Evolutionary conservation across 2,888 invertebrate genomes (phyloP).

Genomic region (Agrilus biguttatus): DNA sequence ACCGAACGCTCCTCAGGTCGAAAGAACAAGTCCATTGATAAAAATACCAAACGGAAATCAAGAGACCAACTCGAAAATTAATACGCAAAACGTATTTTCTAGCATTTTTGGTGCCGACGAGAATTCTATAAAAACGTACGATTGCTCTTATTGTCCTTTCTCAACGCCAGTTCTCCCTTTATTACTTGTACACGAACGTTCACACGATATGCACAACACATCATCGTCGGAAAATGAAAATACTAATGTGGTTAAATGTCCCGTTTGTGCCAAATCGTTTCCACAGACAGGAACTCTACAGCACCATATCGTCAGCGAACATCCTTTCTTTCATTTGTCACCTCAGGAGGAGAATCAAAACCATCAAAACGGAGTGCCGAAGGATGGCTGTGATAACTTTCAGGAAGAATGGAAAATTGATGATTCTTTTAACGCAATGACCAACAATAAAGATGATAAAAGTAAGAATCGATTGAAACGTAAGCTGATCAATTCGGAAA

Average conservation of each 20-base stretch:
- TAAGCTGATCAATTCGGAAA: conserved; percentile 16
- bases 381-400: conserved; percentile 20
- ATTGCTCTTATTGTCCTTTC: conserved; percentile 82
- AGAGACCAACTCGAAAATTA: conserved; percentile 22
- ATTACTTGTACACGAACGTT: conserved; percentile 82
- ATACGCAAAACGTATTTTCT: conserved; percentile 37
- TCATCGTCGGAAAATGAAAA: conserved; percentile 17
- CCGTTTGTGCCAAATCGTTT: conserved; percentile 43
- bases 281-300: conserved; percentile 42
- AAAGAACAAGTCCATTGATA: conserved; percentile 34
- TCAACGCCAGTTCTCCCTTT: conserved; percentile 81
- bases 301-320: conserved; percentile 48
- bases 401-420: conserved; percentile 23
- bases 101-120: conserved; percentile 40
- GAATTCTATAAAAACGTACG: conserved; percentile 56
- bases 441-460: conserved; percentile 25
- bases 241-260: conserved; percentile 34
- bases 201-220: conserved; percentile 37
- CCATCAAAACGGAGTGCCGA: conserved; percentile 8
- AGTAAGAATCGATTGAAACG: conserved; percentile 18
- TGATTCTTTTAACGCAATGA: conserved; percentile 12
- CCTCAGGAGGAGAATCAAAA: conserved; percentile 8
- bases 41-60: conserved; percentile 41
- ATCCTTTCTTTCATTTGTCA: conserved; percentile 32
- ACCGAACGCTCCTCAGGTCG: conserved; percentile 15